Base-by-base conservation (phyloP, 2,797 vertebrate species). In the Graptemys geographica region DNA sequence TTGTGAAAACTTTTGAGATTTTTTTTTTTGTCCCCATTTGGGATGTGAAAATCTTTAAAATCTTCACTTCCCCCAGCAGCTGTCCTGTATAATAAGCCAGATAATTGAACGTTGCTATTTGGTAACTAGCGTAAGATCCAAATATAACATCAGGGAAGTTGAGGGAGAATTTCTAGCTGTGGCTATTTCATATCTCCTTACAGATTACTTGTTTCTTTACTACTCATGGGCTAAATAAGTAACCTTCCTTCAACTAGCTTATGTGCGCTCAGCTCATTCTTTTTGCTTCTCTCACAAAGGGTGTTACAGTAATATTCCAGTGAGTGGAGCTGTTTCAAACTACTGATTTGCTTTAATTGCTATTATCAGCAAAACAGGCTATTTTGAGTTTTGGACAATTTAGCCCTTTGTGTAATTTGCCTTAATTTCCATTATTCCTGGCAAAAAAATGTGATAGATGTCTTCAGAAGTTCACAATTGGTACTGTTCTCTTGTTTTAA, bases 141-240 rank as follows among this genome's bases (percentile, higher is more conserved):
- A 88, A 96, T 93, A 93, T 96, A 95, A 51, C 81, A 91, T 85
- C 57, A 65, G 84, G 76, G 88, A 97, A 86, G 25, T 78, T 23
- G 23, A 65, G 49, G 53, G 89, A 90, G 72, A 51, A 89, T 65
- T 90, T 92, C 91, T 91, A 92, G 74, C 65, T 91, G 23, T 59
- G 88, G 76, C 33, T 91, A 21, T 82, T 96, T 91, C 83, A 0
- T 88, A 95, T 97, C 92, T 92, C 51, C 95, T 97, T 97, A 95
- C 95, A 87, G 82, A n/a, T 56, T 87, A 37, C 85, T 94, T 92
- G 65, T 96, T 96, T 94, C 90, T 97, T 87, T 83, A 53, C 79
- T 83, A 41, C 90, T 95, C 92, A 96, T 31, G 91, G 56, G 87
- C 95, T 96, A 97, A 97, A 96, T 97, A 92, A 87, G 93, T 91